These are phyloP conservation scores for Anthophora plumipes DNA, from an alignment of 2,888 invertebrate species.

Conservation along the genomic window DNA sequence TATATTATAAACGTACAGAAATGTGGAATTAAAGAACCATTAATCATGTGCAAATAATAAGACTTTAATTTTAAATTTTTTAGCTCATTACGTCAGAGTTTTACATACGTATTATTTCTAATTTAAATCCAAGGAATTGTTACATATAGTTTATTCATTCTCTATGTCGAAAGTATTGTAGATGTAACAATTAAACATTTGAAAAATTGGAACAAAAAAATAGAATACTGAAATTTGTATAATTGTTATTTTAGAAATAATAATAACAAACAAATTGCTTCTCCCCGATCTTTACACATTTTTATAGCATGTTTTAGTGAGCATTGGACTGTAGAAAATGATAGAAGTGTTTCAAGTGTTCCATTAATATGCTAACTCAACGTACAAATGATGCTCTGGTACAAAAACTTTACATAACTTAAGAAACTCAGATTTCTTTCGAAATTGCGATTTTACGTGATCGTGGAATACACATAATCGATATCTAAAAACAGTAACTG, in stretches of 20 bases:
- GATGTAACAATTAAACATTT: slow-evolving; percentile 4
- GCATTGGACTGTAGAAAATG: slow-evolving; percentile 31
- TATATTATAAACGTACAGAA: slow-evolving; percentile 3
- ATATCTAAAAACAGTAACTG: slow-evolving; percentile 34
- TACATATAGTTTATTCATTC: background rate
- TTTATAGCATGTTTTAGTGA: slow-evolving; percentile 42
- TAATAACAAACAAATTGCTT: slow-evolving; percentile 12
- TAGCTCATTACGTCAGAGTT: slow-evolving; percentile 19
- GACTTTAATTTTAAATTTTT: slow-evolving; percentile 33
- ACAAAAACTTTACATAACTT: slow-evolving; percentile 63
- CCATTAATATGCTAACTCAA: slow-evolving; percentile 51
- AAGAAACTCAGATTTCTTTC: slow-evolving; percentile 48
- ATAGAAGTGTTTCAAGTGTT: slow-evolving; percentile 52
- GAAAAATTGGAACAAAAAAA: slow-evolving; percentile 1
- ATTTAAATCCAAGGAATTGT: slow-evolving; percentile 8
- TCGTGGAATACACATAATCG: slow-evolving; percentile 37
- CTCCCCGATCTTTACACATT: slow-evolving; percentile 29
- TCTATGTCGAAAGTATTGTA: background rate
- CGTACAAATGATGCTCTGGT: slow-evolving; percentile 67
- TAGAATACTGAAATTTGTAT: slow-evolving; percentile 17
- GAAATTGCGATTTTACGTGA: slow-evolving; percentile 45
- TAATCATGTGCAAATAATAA: slow-evolving; percentile 43
- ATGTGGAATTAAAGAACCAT: slow-evolving; percentile 38
- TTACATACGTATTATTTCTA: slow-evolving; percentile 16
- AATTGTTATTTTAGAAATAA: slow-evolving; percentile 24